Evolutionary conservation across 2,113 vertebrate species (phyloP).

Genomic region (Dicerorhinus sumatrensis): DNA sequence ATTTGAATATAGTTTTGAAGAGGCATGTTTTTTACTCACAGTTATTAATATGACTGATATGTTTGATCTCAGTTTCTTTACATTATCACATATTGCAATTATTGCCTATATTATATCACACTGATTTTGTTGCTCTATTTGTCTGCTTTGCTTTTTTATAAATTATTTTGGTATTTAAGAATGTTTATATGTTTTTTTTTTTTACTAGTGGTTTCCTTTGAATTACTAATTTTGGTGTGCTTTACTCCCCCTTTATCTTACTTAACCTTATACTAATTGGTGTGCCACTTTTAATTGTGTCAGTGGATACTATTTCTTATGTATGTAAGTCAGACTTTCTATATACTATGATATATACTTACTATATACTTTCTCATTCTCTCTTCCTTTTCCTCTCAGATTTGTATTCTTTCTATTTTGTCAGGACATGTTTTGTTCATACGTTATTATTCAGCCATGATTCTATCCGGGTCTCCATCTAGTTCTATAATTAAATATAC

Average conservation of each 20-base stretch:
- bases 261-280: fast-evolving
- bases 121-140: neutral
- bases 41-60: fast-evolving
- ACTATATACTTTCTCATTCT: neutral
- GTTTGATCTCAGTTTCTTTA: neutral
- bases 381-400: neutral
- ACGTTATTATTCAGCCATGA: neutral
- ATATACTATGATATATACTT: fast-evolving
- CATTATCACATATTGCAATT: fast-evolving
- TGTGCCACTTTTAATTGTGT: neutral
- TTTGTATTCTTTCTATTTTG: too few species aligned
- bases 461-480: neutral
- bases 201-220: neutral
- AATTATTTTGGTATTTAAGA: neutral
- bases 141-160: neutral
- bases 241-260: too few species aligned
- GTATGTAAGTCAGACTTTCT: neutral
- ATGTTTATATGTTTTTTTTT: neutral
- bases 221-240: neutral
- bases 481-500: neutral
- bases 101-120: fast-evolving
- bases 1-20: neutral
- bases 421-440: fast-evolving
- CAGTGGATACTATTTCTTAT: neutral
- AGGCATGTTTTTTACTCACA: neutral